A percentile compares a stretch with the other conserved stretches of the same genome.
Evolutionary conservation across 2,888 invertebrate species (phyloP).

Genomic region (Onthophagus sagittarius): DNA sequence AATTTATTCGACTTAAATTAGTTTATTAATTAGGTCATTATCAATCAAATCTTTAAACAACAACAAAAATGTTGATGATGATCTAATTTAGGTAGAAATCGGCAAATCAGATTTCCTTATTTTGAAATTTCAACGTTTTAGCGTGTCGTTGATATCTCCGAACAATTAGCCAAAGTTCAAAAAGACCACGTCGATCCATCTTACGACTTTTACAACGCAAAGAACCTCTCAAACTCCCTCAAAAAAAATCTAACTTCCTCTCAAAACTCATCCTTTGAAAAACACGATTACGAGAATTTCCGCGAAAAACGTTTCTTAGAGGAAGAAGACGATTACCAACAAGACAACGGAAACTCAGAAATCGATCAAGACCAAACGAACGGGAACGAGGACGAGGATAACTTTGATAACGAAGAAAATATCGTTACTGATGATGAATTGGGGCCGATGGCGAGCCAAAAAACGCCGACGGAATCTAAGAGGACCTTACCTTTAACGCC

Average conservation of each 20-base stretch:
- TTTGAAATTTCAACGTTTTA: slow-evolving; percentile 43
- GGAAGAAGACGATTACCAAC: slow-evolving; percentile 31
- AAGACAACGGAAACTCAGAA: slow-evolving; percentile 27
- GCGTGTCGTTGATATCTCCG: slow-evolving; percentile 86
- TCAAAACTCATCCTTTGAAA: slow-evolving; percentile 50
- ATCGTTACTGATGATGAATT: slow-evolving; percentile 40
- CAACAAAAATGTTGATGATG: no score
- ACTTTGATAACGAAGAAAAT: not conserved
- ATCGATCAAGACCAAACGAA: slow-evolving; percentile 26
- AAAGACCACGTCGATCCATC: slow-evolving; percentile 53
- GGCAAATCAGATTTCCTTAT: no score
- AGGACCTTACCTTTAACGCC: slow-evolving; percentile 56
- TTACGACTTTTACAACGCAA: slow-evolving; percentile 68
- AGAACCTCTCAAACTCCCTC: slow-evolving; percentile 57
- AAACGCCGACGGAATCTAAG: slow-evolving; percentile 58
- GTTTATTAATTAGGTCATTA: no score
- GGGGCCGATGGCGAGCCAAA: slow-evolving; percentile 45
- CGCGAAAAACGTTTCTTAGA: slow-evolving; percentile 25
- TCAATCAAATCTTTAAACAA: no score
- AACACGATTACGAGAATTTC: slow-evolving; percentile 53
- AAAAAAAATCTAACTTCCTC: slow-evolving; percentile 36
- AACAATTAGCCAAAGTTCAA: slow-evolving; percentile 67
- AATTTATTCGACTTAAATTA: no score
- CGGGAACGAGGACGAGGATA: slow-evolving; percentile 25
- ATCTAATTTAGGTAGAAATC: no score